phyloP scores from a whole-genome alignment of 2,888 invertebrate genomes.

The Timema cristinae region DNA sequence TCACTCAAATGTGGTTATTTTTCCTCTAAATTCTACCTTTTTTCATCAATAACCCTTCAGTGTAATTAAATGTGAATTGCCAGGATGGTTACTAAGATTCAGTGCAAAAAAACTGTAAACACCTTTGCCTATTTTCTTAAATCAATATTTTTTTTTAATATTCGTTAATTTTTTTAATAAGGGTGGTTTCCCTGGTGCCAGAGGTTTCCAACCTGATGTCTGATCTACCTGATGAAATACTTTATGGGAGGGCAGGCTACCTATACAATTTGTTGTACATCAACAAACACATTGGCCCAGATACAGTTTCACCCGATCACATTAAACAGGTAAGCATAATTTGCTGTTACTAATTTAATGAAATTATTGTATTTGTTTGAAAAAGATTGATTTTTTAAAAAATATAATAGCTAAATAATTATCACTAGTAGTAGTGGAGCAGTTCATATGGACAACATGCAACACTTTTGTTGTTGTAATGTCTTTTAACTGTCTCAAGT shows the following conservation, averaged over 20 bases:
- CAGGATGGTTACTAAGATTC: no score
- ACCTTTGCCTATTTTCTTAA: no score
- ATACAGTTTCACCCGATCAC: constrained; percentile 54
- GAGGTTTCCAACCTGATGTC: constrained; percentile 51
- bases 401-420: constrained; percentile 8
- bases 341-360: background rate
- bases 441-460: no score
- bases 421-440: background rate
- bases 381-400: constrained; percentile 15
- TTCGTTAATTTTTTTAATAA: background rate
- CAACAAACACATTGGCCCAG: constrained; percentile 58
- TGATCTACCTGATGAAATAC: constrained; percentile 70
- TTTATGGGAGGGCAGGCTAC: constrained; percentile 83
- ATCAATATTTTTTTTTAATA: no score
- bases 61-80: no score
- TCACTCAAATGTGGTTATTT: no score
- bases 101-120: no score
- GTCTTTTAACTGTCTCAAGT: no score
- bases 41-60: no score
- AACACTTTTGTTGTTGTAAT: no score
- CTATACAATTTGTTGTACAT: constrained; percentile 73
- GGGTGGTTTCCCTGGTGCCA: constrained; percentile 43
- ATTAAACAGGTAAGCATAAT: constrained; percentile 53
- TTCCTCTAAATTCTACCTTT: no score
- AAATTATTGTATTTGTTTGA: background rate